Base-by-base conservation (phyloP, 1,140 invertebrate genomes). In the Trichomalopsis sarcophagae region DNA sequence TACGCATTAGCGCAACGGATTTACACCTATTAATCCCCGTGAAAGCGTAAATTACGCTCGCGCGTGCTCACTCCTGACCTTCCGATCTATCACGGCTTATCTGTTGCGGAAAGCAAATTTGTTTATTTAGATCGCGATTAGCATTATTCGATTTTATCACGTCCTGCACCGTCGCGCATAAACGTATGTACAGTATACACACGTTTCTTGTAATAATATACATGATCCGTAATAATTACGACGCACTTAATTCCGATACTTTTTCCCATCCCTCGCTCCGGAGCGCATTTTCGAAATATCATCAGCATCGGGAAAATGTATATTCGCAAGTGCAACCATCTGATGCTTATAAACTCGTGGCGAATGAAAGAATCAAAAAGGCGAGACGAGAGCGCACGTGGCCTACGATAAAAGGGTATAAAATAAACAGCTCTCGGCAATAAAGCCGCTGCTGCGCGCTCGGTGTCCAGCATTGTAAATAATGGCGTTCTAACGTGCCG, bases 401-500 rank as follows among this genome's bases (percentile, higher is more conserved):
- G 44, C n/a, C 44, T 50, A n/a, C 79, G 44, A 62, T n/a, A 62
- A 62, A 86, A 87, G 89, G 90, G 88, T 87, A 89, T 91, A 92
- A 91, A 91, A 92, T 91, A 91, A 91, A 92, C 90, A 91, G 90
- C 89, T 84, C 84, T 84, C 84, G 89, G 91, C 90, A 92, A 91
- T 92, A 92, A 92, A 92, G 88, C 89, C 76, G 83, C 10, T 62
- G 89, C 89, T 85, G 82, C 86, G 87, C 85, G 83, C 87, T 87
- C 89, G 87, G 89, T 91, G 91, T 92, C 91, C 91, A 89, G 88
- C 87, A 87, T 89, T 89, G 91, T 92, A 92, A 92, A 92, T 92
- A 89, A 84, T 89, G 87, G 88, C 87, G 87, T 79, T 86, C 87
- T 89, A 89, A 89, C 91, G 89, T 88, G 74, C 66, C 76, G 66